Evolutionary conservation across 2,888 invertebrate species (phyloP).

Genomic region (Lypha dubia): DNA sequence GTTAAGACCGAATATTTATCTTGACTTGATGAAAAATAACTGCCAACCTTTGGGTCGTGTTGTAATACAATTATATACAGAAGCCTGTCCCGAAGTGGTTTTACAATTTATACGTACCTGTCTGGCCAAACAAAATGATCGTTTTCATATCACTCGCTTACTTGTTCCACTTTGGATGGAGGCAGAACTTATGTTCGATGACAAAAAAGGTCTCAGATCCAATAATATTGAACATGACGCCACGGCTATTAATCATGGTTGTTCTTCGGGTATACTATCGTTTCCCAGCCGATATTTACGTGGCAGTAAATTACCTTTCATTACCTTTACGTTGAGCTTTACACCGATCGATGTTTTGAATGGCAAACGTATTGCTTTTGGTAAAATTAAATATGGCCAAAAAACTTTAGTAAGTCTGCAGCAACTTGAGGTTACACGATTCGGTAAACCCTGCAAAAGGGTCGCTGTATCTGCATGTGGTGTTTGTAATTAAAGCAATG

Average conservation of each 20-base stretch:
- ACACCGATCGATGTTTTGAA: conserved; percentile 80
- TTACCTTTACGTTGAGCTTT: conserved; percentile 81
- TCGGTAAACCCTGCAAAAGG: conserved; percentile 75
- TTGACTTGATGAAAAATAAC: conserved; percentile 77
- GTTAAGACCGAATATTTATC: conserved; percentile 79
- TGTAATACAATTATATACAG: conserved; percentile 79
- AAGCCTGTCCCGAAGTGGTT: conserved; percentile 80
- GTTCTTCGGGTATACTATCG: conserved; percentile 78
- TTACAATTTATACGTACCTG: conserved; percentile 79
- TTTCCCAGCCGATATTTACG: conserved; percentile 80
- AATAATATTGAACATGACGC: conserved; percentile 78
- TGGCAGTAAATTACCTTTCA: conserved; percentile 74
- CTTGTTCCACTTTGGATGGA: conserved; percentile 80
- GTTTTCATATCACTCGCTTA: conserved; percentile 77
- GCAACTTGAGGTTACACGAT: conserved; percentile 75
- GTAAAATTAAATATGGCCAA: conserved; percentile 79
- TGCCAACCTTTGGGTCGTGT: conserved; percentile 77
- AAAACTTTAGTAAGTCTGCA: conserved; percentile 77
- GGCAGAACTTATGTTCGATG: conserved; percentile 75
- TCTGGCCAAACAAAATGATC: conserved; percentile 60
- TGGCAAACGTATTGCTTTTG: conserved; percentile 81
- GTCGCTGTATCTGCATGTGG: conserved; percentile 78
- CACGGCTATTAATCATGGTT: conserved; percentile 79
- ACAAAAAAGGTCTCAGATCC: conserved; percentile 71
- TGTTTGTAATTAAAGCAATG: conserved; percentile 70